Conservation (phyloP, 2,797 vertebrate genomes). For the Lateolabrax maculatus region DNA sequence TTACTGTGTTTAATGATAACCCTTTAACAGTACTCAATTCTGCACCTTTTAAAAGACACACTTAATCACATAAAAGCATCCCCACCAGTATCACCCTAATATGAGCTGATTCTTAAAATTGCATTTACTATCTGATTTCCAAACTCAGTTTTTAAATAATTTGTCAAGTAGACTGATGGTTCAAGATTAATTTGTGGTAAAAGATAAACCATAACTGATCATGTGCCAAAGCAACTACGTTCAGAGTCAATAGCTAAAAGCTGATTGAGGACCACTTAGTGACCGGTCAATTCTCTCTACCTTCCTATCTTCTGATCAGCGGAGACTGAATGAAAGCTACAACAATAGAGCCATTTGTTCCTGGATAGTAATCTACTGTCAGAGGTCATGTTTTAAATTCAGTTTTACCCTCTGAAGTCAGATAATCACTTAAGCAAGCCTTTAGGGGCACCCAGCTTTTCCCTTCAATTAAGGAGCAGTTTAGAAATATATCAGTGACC, state of each 20-base stretch:
- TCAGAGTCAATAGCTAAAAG: conserved; percentile 70
- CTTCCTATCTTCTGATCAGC: conserved; percentile 52
- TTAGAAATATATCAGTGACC: conserved; percentile 41
- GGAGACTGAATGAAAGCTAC: conserved; percentile 54
- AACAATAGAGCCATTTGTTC: conserved; percentile 56
- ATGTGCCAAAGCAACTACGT: conserved; percentile 20
- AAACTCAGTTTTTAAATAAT: conserved; percentile 17
- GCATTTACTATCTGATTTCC: neutral
- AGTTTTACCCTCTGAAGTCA: conserved; percentile 69
- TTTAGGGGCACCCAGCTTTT: conserved; percentile 41
- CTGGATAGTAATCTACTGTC: conserved; percentile 61
- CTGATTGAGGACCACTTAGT: conserved; percentile 68
- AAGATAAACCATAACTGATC: conserved; percentile 50
- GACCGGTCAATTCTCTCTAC: conserved; percentile 33
- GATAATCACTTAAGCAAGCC: conserved; percentile 74
- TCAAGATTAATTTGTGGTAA: conserved; percentile 42
- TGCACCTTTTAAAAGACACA: neutral
- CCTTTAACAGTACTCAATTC: neutral
- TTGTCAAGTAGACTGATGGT: conserved; percentile 17
- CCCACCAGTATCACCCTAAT: neutral
- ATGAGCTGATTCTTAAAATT: conserved; percentile 1
- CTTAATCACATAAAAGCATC: neutral
- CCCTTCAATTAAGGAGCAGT: conserved; percentile 45
- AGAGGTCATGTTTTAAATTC: conserved; percentile 75
- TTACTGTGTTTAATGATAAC: neutral